Base-by-base conservation (phyloP, 2,888 invertebrate species). In the Spilosoma lubricipeda region DNA sequence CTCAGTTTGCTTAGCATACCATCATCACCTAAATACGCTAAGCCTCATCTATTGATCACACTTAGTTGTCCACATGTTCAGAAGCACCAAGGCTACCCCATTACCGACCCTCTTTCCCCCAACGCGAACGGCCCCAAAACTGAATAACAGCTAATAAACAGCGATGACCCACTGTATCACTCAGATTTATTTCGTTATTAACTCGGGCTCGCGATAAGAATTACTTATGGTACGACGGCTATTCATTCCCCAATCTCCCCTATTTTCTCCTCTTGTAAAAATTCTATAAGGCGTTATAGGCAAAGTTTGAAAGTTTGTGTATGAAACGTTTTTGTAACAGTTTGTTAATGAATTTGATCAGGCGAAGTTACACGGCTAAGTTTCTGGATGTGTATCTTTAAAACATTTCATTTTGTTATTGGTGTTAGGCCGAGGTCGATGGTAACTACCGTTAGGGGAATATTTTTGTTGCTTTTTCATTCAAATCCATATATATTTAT, bases 151-250 rank as follows among this genome's bases (percentile, higher is more conserved):
- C 78, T 85, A 86, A 86, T 86, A 85, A 83, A 81, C 77, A 70
- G 77, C 80, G 81, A 81, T 74, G 81, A 79, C 79, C 82, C 80
- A 77, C 80, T 80, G 78, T 78, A 85, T 85, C 86, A 86, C 75
- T 78, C 59, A 75, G 80, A 85, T 83, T 86, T 85, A 85, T 86
- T 85, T 85, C 73, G 83, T 77, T 85, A 85, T 85, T 85, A 86
- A 80, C 77, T 69, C n/a, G 67, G 65, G 64, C 73, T 76, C 83
- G 82, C 86, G 85, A 78, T 79, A 80, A 70, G 83, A 82, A 82
- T 85, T 76, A 80, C 78, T 80, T 77, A 78, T 69, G 67, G 74
- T 70, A 70, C 75, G 39, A 80, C 75, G 59, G 71, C 77, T 27
- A 70, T 80, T 74, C 75, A 69, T 74, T 70, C 27, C n/a, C 65